Base-by-base conservation (phyloP, 2,888 invertebrate species). In the Drosophila cracens region DNA sequence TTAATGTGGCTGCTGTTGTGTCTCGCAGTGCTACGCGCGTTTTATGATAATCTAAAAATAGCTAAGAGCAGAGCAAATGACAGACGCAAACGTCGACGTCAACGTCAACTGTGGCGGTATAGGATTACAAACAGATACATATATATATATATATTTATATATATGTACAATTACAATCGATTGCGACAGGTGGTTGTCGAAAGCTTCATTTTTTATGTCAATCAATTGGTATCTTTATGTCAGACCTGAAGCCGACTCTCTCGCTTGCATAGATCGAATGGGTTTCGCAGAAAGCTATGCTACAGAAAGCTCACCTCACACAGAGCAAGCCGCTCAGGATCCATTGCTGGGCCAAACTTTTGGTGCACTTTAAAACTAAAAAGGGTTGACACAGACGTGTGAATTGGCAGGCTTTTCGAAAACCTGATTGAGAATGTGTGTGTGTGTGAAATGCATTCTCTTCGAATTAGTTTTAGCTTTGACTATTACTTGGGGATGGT, bases 11-110 rank as follows among this genome's bases (percentile, higher is more conserved):
- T 25, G 53, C 60, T 70, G 48, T 61, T 77, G 65, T 72, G 78
- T 58, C 54, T 77, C 75, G 51, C 57, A 62, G 54, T 73, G 51
- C 71, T 72, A 51, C 65, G 56, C 54, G 65, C 53, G 51, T 76
- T 81, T 64, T 76, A 76, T 64, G 66, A 73, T 67, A 56, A 62
- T 77, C 78, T 79, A 81, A 67, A 77, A 70, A 79, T 79, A 79
- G 67, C 63, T 25, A 36, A 66, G 58, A 67, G 76, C 76, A 68
- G 63, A 64, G 76, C 77, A 81, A 81, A 70, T 81, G 79, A 79
- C 81, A 68, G 53, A 51, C 73, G 46, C 56, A 36, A 25, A 40
- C 52, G 34, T 13, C 13, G 21, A 51, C 54, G 52, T 13, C 48
- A 25, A 29, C 58, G 36, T 16, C 58, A 46, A 52, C 63, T 49